Evolutionary conservation across 2,113 vertebrate genomes (phyloP).

Genomic region (Isichthys henryi): DNA sequence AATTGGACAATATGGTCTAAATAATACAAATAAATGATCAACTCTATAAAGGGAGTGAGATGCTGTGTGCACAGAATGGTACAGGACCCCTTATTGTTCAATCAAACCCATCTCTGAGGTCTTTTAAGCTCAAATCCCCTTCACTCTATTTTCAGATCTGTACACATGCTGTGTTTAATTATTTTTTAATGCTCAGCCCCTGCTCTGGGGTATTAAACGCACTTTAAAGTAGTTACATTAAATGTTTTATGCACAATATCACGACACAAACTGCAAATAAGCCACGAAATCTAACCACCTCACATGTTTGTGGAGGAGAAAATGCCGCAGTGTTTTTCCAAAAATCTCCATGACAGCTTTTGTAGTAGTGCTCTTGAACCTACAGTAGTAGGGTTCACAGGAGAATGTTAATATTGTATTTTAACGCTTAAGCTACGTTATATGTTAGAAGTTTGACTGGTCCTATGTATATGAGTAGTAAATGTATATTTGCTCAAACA

Average conservation of each 20-base stretch:
- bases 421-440: neutral
- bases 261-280: neutral
- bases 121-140: neutral
- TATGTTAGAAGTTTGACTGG: neutral
- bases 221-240: neutral
- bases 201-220: neutral
- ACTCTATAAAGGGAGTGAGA: neutral
- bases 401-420: neutral
- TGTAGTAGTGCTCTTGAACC: neutral
- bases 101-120: neutral
- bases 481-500: too few relatives aligned
- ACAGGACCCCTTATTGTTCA: neutral
- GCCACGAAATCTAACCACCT: neutral
- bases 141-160: neutral
- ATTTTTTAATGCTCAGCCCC: neutral
- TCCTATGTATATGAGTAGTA: too few relatives aligned
- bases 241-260: neutral
- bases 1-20: neutral
- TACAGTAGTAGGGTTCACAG: neutral
- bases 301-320: neutral
- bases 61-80: neutral
- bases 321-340: neutral
- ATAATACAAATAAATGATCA: neutral
- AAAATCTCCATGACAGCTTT: neutral
- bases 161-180: constrained; percentile 8